A percentile compares a stretch with the other conserved stretches of the same genome.
These are phyloP conservation scores for Orchesellides sinensis DNA, from an alignment of 2,888 invertebrate species.

Conservation along the genomic window DNA sequence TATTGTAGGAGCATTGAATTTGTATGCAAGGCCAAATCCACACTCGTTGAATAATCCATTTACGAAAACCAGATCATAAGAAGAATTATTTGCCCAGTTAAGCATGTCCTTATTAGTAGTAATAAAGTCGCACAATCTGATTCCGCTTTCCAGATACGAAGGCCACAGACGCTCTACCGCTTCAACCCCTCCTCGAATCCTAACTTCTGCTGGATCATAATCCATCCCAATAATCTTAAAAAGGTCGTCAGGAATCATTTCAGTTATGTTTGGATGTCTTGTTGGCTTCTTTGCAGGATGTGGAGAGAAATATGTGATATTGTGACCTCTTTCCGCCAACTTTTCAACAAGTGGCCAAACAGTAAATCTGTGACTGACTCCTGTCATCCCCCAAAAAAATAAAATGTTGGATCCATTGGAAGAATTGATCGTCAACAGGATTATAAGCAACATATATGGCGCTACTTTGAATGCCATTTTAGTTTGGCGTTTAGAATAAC, in stretches of 20 bases:
- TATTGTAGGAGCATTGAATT: slow-evolving; percentile 56
- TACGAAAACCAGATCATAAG: slow-evolving; percentile 62
- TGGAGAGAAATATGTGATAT: slow-evolving; percentile 66
- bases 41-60: slow-evolving; percentile 65
- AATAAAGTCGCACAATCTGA: slow-evolving; percentile 39
- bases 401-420: slow-evolving; percentile 51
- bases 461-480: background rate
- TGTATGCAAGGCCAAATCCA: slow-evolving; percentile 52
- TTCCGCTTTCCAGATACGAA: slow-evolving; percentile 22
- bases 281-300: slow-evolving; percentile 32
- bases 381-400: slow-evolving; percentile 66
- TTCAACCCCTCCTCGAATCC: slow-evolving; percentile 35
- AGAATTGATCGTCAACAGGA: background rate
- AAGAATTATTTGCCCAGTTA: slow-evolving; percentile 46
- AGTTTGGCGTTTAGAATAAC: background rate
- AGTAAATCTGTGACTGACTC: slow-evolving; percentile 64
- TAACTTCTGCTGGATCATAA: slow-evolving; percentile 42
- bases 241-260: slow-evolving; percentile 44
- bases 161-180: slow-evolving; percentile 49
- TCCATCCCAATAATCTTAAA: slow-evolving; percentile 25
- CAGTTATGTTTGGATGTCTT: slow-evolving; percentile 43
- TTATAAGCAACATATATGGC: background rate
- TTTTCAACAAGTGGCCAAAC: slow-evolving; percentile 67
- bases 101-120: slow-evolving; percentile 19
- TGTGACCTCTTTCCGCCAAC: slow-evolving; percentile 54